Percentiles rank a stretch among this genome's conserved stretches.
Conservation (phyloP, 2,113 vertebrate genomes). For the Pipa parva region DNA sequence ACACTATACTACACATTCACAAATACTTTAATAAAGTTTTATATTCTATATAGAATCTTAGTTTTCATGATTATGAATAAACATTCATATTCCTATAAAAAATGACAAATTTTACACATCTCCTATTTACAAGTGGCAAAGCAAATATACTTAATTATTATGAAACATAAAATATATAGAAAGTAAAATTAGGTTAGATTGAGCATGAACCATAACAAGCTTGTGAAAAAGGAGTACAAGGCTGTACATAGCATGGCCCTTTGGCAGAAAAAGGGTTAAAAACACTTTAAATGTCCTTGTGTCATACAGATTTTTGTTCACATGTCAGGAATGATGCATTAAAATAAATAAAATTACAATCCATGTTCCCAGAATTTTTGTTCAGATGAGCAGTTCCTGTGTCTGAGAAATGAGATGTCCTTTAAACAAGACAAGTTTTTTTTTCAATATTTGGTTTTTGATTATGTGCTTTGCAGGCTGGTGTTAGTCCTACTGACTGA, state of each 20-base stretch:
- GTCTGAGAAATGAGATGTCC: not conserved
- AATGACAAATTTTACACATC: constrained; percentile 96
- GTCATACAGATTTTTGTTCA: constrained; percentile 52
- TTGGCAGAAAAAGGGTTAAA: constrained; percentile 40
- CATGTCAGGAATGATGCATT: constrained; percentile 53
- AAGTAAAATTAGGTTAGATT: constrained; percentile 69
- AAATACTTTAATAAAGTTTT: constrained; percentile 72
- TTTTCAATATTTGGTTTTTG: constrained; percentile 54
- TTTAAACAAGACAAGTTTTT: fast-evolving
- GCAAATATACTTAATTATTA: constrained; percentile 91
- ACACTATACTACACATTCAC: constrained; percentile 64
- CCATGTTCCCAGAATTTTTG: constrained; percentile 39
- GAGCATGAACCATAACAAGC: constrained; percentile 63
- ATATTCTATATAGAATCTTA: constrained; percentile 84
- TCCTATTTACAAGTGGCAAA: constrained; percentile 97
- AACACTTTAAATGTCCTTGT: not conserved
- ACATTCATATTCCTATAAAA: constrained; percentile 80
- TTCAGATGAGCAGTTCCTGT: constrained; percentile 40
- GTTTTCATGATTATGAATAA: constrained; percentile 73
- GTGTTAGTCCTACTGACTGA: constrained; percentile 52
- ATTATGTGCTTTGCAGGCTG: constrained; percentile 35
- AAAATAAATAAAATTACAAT: constrained; percentile 68
- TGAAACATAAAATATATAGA: constrained; percentile 72
- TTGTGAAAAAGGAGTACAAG: constrained; percentile 55
- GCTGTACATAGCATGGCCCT: not conserved